Evolutionary conservation across 2,888 invertebrate species (phyloP), one percentile per base, ranked within the genome.

Genomic region (Tachina lurida): DNA sequence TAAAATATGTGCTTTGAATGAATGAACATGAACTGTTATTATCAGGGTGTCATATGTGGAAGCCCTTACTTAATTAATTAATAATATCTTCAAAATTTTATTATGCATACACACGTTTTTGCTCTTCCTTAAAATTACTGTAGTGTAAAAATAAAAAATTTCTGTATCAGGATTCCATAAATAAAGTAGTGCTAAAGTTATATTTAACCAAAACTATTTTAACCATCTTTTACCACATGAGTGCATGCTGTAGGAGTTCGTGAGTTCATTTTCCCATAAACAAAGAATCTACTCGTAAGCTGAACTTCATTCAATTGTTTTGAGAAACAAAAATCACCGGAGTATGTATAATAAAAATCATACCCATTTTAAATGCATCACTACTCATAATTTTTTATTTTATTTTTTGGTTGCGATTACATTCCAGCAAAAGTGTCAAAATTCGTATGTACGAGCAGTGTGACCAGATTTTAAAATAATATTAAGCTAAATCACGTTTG

Each of bases 251-350:
- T 73, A 75, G 84, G 79, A 84, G 75, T 84, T 75, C 79, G 79
- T 79, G 84, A 79, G 79, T 84, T 84, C 79, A 84, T 75, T 62
- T 84, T 84, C 80, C 75, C 84, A 62, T 74, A 84, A 78, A 68
- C 52, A 78, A 71, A 60, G 45, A 70, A 63, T 31, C 39, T 31
- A n/a, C n/a, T n/a, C n/a, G n/a, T n/a, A 77, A 71, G 65, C 43
- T 54, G 45, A 65, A 73, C 39, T 80, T 67, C 58, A 80, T 80
- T 67, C 58, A 80, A 80, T 63, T 74, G 68, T 56, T 65, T 41
- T 71, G 41, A 43, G 5, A 62, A 17, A 52, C 56, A 70, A 31
- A 74, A 84, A 22, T 68, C 67, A 83, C 13, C 52, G 67, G 65
- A 62, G n/a, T 74, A 68, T 75, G 17, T 74, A 68, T 68, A 60